Conservation (phyloP, 2,113 vertebrate species). For the Marmota flaviventris region DNA sequence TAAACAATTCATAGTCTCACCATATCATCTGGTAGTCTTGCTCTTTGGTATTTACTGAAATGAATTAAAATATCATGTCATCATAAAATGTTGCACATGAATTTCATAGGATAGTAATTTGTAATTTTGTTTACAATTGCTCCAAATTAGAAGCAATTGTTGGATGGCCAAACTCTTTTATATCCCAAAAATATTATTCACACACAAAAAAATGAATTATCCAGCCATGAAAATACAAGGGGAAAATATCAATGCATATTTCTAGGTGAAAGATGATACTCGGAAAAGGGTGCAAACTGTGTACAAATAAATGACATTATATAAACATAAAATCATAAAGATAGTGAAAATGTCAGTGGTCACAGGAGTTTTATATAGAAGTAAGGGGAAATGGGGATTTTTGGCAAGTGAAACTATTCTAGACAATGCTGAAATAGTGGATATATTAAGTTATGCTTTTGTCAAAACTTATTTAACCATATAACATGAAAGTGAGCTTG, state of each 20-base stretch:
- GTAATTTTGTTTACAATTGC: not conserved
- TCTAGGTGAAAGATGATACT: not conserved
- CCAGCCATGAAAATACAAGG: not conserved
- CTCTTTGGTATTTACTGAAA: not conserved
- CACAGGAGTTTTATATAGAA: fast-evolving
- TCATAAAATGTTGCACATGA: not conserved
- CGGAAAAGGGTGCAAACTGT: not conserved
- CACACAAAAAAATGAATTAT: not conserved
- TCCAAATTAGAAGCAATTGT: not conserved
- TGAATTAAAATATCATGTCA: not conserved
- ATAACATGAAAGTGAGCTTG: not conserved
- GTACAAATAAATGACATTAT: not conserved
- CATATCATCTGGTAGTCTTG: not conserved
- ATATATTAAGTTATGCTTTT: not conserved
- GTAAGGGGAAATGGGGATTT: fast-evolving
- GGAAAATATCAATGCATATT: not conserved
- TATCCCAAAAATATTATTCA: not conserved
- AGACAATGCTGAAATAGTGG: too few relatives aligned
- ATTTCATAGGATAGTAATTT: not conserved
- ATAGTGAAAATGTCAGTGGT: not conserved
- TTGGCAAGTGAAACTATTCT: not conserved
- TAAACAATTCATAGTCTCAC: not conserved
- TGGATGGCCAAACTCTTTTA: not conserved
- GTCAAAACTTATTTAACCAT: not conserved
- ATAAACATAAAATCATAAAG: not conserved